Conservation (phyloP, 2,888 invertebrate genomes). For the Mythimna impura region DNA sequence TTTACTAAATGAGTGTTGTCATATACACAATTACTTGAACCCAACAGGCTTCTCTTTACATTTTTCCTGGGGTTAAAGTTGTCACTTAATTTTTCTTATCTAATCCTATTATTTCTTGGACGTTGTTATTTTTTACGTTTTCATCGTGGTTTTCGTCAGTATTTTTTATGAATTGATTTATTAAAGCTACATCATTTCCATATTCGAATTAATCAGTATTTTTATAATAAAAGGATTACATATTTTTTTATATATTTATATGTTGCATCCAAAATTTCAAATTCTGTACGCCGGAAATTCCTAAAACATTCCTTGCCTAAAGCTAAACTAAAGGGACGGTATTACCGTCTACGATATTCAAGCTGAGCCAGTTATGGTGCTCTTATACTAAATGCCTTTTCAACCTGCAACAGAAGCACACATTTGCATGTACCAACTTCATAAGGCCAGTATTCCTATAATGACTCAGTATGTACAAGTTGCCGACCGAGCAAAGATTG, state of each 20-base stretch:
- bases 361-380: conserved; percentile 58
- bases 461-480: conserved; percentile 65
- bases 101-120: conserved; percentile 60
- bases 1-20: conserved; percentile 64
- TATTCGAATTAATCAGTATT: conserved; percentile 31
- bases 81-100: conserved; percentile 61
- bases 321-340: conserved; percentile 33
- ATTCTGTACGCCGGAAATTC: conserved; percentile 28
- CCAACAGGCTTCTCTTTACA: conserved; percentile 42
- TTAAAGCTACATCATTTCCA: conserved; percentile 28
- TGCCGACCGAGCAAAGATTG: conserved; percentile 76
- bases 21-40: conserved; percentile 55
- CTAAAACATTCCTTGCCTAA: conserved; percentile 25
- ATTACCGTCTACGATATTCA: conserved; percentile 49
- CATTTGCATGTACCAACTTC: conserved; percentile 73
- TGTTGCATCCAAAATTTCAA: conserved; percentile 19
- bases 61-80: conserved; percentile 55
- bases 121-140: conserved; percentile 47
- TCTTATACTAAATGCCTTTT: conserved; percentile 76
- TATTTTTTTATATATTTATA: conserved; percentile 17
- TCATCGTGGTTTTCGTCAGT: conserved; percentile 36
- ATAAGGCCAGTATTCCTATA: conserved; percentile 62
- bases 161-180: conserved; percentile 28
- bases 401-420: conserved; percentile 71
- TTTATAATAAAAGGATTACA: conserved; percentile 44